Conservation (phyloP, 2,797 vertebrate genomes). For the Myotis pilosus region DNA sequence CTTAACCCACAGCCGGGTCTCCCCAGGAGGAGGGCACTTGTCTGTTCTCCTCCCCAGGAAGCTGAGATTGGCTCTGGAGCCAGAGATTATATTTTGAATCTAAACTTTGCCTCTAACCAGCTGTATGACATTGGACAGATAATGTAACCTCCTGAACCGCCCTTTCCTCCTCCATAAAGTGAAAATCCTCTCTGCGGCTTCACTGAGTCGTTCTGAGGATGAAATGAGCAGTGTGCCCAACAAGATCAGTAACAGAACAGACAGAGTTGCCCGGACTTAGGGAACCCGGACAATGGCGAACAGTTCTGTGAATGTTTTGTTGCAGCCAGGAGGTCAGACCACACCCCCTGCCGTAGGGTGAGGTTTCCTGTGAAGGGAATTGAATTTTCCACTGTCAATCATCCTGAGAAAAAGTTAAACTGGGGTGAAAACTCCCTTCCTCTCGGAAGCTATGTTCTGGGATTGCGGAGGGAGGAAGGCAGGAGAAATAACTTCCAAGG, state of each 20-base stretch:
- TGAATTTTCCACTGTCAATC: constrained; percentile 72
- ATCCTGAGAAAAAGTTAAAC: constrained; percentile 60
- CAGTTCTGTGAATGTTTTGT: background rate
- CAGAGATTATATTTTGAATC: background rate
- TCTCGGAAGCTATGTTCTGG: background rate
- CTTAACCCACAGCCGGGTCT: background rate
- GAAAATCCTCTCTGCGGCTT: background rate
- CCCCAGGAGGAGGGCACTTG: background rate
- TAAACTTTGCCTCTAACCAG: background rate
- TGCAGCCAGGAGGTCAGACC: constrained; percentile 38
- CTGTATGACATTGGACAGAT: background rate
- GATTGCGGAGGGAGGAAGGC: background rate
- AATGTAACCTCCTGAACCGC: background rate
- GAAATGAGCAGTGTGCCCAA: background rate
- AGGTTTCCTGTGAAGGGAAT: constrained; percentile 72
- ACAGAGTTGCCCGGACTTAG: background rate
- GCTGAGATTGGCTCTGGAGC: background rate
- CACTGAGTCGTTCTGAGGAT: background rate
- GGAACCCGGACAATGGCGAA: background rate
- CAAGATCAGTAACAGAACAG: background rate
- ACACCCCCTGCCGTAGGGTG: constrained; percentile 62
- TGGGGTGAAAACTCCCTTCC: background rate
- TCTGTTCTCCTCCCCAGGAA: constrained; percentile 3
- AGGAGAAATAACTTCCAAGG: background rate
- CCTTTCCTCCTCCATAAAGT: background rate